Evolutionary conservation across 2,797 vertebrate species (phyloP).

Genomic region (Alauda arvensis): DNA sequence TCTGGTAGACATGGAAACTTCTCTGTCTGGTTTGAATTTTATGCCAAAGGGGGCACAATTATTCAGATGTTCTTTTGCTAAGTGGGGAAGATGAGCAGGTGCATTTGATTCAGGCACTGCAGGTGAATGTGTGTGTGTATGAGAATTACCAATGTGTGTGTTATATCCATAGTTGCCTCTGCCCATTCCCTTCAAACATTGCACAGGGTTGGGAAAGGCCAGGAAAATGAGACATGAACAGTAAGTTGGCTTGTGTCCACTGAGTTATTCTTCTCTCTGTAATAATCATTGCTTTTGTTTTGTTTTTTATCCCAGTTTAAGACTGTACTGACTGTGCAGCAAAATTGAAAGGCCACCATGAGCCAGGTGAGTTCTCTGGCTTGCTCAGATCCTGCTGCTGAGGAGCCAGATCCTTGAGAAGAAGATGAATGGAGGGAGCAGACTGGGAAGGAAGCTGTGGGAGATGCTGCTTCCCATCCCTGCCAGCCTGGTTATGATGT

Average conservation of each 20-base stretch:
- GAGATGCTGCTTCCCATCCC: accelerated
- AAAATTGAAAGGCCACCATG: neutral
- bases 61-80: neutral
- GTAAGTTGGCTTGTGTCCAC: neutral
- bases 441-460: neutral
- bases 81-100: neutral
- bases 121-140: too few species aligned
- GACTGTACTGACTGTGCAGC: neutral
- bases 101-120: neutral
- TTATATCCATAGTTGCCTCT: neutral
- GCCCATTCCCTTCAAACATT: neutral
- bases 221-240: neutral
- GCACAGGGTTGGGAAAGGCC: neutral
- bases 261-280: conserved; percentile 6
- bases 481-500: neutral
- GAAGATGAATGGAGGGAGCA: neutral
- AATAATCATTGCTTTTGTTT: neutral
- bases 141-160: too few species aligned
- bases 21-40: neutral
- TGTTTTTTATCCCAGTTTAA: conserved; percentile 27
- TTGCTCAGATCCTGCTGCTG: neutral
- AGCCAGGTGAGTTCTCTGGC: neutral
- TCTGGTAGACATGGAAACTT: too few species aligned
- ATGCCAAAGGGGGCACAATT: too few species aligned
- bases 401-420: neutral